Evolutionary conservation across 2,797 vertebrate species (phyloP).

Genomic region (Coregonus sp.): DNA sequence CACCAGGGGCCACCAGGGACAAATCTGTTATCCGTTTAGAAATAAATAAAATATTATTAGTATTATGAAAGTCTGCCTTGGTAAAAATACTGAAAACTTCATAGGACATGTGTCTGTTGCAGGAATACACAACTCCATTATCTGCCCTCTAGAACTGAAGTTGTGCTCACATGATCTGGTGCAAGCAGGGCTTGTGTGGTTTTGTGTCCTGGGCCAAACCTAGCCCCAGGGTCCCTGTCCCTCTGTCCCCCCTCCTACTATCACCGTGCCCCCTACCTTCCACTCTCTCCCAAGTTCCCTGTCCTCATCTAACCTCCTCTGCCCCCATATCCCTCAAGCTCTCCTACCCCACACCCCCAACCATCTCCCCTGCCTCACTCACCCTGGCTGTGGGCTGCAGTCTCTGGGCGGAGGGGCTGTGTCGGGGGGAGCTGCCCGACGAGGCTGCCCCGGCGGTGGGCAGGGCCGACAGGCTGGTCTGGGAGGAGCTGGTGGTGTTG

Average conservation of each 20-base stretch:
- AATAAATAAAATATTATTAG: background rate
- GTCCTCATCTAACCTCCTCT: background rate
- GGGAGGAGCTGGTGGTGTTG: conserved; percentile 82
- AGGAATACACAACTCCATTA: background rate
- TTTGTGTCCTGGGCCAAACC: background rate
- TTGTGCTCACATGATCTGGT: background rate
- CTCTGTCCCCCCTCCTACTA: background rate
- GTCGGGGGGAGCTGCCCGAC: conserved; percentile 63
- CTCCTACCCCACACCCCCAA: background rate
- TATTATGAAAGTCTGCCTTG: background rate
- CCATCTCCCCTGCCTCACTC: conserved; percentile 26
- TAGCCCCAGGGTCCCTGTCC: background rate
- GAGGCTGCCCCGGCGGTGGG: conserved; percentile 51
- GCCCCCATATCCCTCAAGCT: background rate
- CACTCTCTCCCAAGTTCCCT: background rate
- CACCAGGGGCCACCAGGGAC: background rate
- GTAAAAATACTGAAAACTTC: background rate
- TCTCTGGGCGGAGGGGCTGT: conserved; percentile 64
- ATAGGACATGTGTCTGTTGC: background rate
- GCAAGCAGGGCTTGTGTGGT: background rate
- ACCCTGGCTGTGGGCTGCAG: conserved; percentile 55
- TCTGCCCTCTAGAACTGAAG: background rate
- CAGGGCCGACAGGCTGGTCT: conserved; percentile 77
- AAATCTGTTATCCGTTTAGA: background rate
- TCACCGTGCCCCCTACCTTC: background rate